These are phyloP conservation scores for Anthrax anthrax DNA, from an alignment of 2,888 invertebrate species.

Conservation along the genomic window DNA sequence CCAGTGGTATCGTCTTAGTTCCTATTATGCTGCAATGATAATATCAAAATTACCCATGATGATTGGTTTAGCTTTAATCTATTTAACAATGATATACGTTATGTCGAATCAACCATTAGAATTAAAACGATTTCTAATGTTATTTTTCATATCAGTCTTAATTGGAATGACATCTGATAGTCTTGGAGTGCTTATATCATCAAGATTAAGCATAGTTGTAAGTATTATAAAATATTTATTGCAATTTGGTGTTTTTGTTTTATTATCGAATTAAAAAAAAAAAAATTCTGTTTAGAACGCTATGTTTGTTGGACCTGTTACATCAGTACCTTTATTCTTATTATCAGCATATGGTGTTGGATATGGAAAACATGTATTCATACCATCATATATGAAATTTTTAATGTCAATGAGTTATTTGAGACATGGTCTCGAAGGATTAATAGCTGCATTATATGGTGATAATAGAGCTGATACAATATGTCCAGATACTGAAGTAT, in stretches of 20 bases:
- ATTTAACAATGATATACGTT: conserved; percentile 54
- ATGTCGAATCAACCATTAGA: conserved; percentile 68
- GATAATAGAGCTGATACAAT: conserved; percentile 54
- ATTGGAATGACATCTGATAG: conserved; percentile 66
- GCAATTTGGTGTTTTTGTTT: not conserved
- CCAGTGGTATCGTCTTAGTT: conserved; percentile 66
- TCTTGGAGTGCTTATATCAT: conserved; percentile 59
- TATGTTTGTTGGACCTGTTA: conserved; percentile 78
- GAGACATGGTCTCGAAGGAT: conserved; percentile 66
- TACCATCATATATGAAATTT: conserved; percentile 59
- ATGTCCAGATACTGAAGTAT: conserved; percentile 55
- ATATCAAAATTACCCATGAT: conserved; percentile 58
- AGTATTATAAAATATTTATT: conserved; percentile 32
- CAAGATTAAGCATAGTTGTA: conserved; percentile 61
- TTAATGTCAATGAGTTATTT: conserved; percentile 73
- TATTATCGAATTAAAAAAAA: not conserved
- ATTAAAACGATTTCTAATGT: conserved; percentile 47
- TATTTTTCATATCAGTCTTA: conserved; percentile 53
- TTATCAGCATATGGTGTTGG: conserved; percentile 81
- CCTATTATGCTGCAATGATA: conserved; percentile 63
- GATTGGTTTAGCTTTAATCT: conserved; percentile 50
- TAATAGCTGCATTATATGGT: conserved; percentile 67
- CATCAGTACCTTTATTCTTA: conserved; percentile 75
- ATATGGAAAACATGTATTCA: conserved; percentile 49
- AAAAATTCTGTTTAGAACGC: conserved; percentile 46